Evolutionary conservation across 2,797 vertebrate genomes (phyloP), one percentile per base, ranked within the genome.

Genomic region (Sternotherus odoratus): DNA sequence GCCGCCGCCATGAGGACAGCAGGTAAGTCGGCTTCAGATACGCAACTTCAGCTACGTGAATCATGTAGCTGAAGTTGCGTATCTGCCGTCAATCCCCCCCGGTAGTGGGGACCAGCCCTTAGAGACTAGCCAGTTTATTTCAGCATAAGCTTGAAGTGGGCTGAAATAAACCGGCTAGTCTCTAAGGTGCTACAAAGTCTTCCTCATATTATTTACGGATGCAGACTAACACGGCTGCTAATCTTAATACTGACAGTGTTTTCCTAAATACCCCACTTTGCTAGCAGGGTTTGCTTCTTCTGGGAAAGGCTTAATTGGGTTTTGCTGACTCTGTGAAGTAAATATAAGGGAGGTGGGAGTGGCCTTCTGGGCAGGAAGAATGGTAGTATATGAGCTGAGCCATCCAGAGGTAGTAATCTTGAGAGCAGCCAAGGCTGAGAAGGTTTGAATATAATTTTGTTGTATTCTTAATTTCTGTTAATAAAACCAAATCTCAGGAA

Each of bases 401-500:
- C 50, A 66, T 83, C 60, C 63, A 39, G 53, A 74, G 13, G 6
- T 93, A 82, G 66, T 79, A 75, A 72, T 63, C 24, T 50, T 77
- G 48, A 74, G 24, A 36, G 36, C 30, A 91, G 4, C 36, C 36
- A 92, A 89, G 85, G 33, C 21, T 0, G 0, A 93, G 66, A 89
- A 83, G 0, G 3, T 63, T 24, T 86, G 57, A 93, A 43, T 17
- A 63, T n/a, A 53, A 33, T n/a, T 84, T 87, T 24, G 50, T 57
- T 74, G 54, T 46, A 90, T 39, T 77, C 23, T 74, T 77, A 36
- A 36, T 74, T 93, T 87, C 43, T 89, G 79, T 95, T 84, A 75
- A 39, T 77, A 79, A 69, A 74, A 26, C 24, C 39, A 46, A 28
- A 60, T 21, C 89, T 8, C 49, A 43, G 50, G n/a, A 85, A 81